A percentile compares a stretch with the other conserved stretches of the same genome.
phyloP scores from a whole-genome alignment of 2,888 invertebrate species.

The Plebejus anna region DNA sequence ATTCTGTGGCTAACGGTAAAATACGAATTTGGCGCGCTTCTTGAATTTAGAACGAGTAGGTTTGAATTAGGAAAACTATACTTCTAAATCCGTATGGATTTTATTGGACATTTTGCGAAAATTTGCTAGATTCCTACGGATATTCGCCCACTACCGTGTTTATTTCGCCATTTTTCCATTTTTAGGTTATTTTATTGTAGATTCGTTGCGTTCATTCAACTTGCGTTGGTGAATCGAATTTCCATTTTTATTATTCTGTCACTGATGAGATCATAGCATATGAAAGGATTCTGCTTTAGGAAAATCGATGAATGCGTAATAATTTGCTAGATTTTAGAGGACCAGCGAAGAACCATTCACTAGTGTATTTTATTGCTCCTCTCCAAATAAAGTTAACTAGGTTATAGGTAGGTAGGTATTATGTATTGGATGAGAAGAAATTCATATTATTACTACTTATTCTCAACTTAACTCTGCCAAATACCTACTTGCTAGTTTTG shows the following conservation, averaged over 20 bases:
- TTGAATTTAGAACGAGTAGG: constrained; percentile 33
- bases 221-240: constrained; percentile 33
- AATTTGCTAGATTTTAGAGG: constrained; percentile 5
- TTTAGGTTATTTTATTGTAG: constrained; percentile 48
- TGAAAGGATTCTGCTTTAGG: not conserved
- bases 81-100: constrained; percentile 42
- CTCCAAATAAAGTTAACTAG: not conserved
- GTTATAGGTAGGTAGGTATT: not conserved
- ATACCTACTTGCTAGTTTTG: no score
- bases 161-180: constrained; percentile 47
- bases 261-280: constrained; percentile 23
- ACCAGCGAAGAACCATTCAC: not conserved
- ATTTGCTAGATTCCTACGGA: constrained; percentile 53
- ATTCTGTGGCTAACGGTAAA: constrained; percentile 21
- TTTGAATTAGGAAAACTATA: constrained; percentile 36
- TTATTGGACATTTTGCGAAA: constrained; percentile 58
- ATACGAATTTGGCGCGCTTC: constrained; percentile 23
- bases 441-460: no score
- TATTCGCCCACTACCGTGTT: constrained; percentile 49
- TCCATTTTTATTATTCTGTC: constrained; percentile 20
- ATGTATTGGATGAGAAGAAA: not conserved
- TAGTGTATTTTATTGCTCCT: not conserved
- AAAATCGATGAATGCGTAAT: constrained; percentile 9
- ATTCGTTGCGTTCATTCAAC: constrained; percentile 45
- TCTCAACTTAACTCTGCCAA: no score